phyloP scores from a whole-genome alignment of 2,797 vertebrate genomes.

The Danio aesculapii region DNA sequence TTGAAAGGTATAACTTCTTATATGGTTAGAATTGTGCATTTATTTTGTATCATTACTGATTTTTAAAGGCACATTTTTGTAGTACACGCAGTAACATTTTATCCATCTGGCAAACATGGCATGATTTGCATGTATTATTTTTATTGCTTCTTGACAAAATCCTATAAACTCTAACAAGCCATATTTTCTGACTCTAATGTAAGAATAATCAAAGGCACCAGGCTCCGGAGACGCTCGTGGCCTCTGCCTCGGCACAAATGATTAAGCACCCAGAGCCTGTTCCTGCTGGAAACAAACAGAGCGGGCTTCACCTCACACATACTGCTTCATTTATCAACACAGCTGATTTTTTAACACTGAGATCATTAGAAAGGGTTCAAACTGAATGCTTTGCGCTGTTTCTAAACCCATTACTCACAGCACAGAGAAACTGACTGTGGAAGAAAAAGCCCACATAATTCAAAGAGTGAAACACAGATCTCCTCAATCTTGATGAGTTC shows the following conservation, averaged over 20 bases:
- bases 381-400: neutral
- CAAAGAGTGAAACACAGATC: neutral
- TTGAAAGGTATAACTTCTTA: too few relatives aligned
- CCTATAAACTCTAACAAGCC: neutral
- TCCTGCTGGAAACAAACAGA: constrained; percentile 11
- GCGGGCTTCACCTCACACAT: constrained; percentile 11
- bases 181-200: constrained; percentile 4
- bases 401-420: constrained; percentile 15
- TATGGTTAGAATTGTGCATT: too few relatives aligned
- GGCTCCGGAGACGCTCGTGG: neutral
- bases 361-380: constrained; percentile 13
- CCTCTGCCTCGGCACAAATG: constrained; percentile 32
- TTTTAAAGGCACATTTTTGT: too few relatives aligned
- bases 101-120: neutral
- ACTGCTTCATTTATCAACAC: constrained; percentile 14
- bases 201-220: constrained; percentile 46
- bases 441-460: neutral
- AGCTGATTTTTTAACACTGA: constrained; percentile 1
- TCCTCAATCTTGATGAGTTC: neutral
- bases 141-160: constrained; percentile 11
- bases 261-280: constrained; percentile 17
- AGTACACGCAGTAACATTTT: neutral
- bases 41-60: too few relatives aligned
- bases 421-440: constrained; percentile 1
- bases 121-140: constrained; percentile 6